phyloP scores from a whole-genome alignment of 37 sponge, comb jelly and placozoan genomes.

The Lycopodina hypogea region DNA sequence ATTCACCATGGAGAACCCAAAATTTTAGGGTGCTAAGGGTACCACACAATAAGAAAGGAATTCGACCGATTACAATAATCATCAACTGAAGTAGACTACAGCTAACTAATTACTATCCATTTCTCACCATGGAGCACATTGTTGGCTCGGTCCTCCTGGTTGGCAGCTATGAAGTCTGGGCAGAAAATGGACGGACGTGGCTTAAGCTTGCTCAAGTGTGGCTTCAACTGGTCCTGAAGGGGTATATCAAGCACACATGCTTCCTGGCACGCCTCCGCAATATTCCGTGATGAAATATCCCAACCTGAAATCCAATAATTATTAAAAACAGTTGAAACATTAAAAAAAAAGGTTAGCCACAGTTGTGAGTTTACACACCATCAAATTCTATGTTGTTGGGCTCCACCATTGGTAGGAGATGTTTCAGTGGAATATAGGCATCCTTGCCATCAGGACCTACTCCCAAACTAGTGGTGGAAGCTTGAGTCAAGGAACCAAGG shows the following conservation, averaged over 20 bases:
- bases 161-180: slow-evolving; percentile 91
- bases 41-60: no score
- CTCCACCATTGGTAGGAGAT: slow-evolving; percentile 84
- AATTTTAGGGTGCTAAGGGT: no score
- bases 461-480: slow-evolving; percentile 83
- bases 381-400: slow-evolving; percentile 90
- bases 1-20: no score
- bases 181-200: slow-evolving; percentile 89
- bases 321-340: background rate
- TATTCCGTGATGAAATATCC: slow-evolving; percentile 71
- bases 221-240: slow-evolving; percentile 74
- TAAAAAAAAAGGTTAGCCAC: background rate
- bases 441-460: slow-evolving; percentile 68
- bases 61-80: no score
- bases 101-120: no score
- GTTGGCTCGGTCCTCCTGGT: slow-evolving; percentile 81
- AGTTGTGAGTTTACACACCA: slow-evolving; percentile 45
- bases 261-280: slow-evolving; percentile 75
- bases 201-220: slow-evolving; percentile 63
- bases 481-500: slow-evolving; percentile 78
- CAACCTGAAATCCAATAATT: slow-evolving; percentile 46
- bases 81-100: no score
- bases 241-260: slow-evolving; percentile 59
- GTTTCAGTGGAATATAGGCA: slow-evolving; percentile 71
- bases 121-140: slow-evolving; percentile 70